Base-by-base conservation (phyloP, 2,888 invertebrate genomes). In the Nomada hirtipes region DNA sequence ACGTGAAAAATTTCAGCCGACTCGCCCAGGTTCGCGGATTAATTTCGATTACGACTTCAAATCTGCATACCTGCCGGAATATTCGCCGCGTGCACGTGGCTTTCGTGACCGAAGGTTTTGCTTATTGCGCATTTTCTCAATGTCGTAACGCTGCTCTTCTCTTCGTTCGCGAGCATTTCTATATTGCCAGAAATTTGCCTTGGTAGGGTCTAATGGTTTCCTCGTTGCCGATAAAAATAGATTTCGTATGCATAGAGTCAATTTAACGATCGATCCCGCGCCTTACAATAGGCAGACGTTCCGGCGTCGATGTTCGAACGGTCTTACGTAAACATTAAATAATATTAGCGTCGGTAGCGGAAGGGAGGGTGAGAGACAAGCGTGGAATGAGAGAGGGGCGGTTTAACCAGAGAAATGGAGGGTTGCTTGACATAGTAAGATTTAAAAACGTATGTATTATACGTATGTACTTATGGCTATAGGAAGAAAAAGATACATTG, bases 271-370 rank as follows among this genome's bases (percentile, higher is more conserved):
- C 76, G 82, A 82, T 76, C 68, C 53, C 36, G 57, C 23, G 20
- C 29, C 53, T 71, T 71, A 47, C 60, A 61, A 80, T 29, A 68
- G 57, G 47, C 73, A 68, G 80, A 72, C 61, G 63, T 60, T 79
- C 44, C 29, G 50, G 44, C 53, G 61, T 50, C 68, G 55, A 15
- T 13, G 52, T 59, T 77, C 52, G 59, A 61, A 23, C 23, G 36
- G 26, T 73, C 79, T 80, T 80, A 80, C 80, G 68, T 80, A 80
- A 80, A 80, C 57, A 52, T 79, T 52, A 64, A 79, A 72, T 80
- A 80, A 80, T 64, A 80, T 72, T 79, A 72, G 55, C 72, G 52
- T 29, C 13, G 23, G 23, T 3, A 29, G 52, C 50, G 44, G 10
- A 10, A 11, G 15, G 13, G 11, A 23, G 23, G 61, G 15, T n/a